Percentiles rank a stretch among this genome's conserved stretches.
phyloP scores from a whole-genome alignment of 2,113 vertebrate species.

The Suricata suricatta region DNA sequence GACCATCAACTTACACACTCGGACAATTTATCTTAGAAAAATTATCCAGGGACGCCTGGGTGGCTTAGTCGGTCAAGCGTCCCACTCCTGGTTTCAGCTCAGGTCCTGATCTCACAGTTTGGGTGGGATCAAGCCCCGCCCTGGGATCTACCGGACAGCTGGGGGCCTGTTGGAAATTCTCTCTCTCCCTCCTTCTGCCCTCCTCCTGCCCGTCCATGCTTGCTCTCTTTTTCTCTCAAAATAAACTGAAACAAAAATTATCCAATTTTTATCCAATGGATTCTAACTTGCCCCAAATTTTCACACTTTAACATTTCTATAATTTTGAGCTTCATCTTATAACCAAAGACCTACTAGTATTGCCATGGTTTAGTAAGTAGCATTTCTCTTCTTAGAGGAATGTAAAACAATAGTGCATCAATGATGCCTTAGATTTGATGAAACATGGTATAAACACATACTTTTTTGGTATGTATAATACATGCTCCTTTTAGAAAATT shows the following conservation, averaged over 20 bases:
- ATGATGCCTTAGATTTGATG: not conserved
- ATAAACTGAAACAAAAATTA: not conserved
- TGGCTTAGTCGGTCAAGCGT: too few species aligned
- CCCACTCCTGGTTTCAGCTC: too few species aligned
- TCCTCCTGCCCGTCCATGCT: too few species aligned
- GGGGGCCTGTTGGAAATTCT: too few species aligned
- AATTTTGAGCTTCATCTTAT: not conserved
- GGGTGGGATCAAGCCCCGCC: too few species aligned
- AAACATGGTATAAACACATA: not conserved
- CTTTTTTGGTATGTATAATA: not conserved
- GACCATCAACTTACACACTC: too few species aligned
- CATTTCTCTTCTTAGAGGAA: not conserved
- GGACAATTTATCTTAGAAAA: not conserved
- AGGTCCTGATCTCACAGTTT: too few species aligned
- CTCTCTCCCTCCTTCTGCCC: too few species aligned
- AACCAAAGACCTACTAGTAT: not conserved
- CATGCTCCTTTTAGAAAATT: not conserved
- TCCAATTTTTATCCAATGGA: too few species aligned
- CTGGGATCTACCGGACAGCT: too few species aligned
- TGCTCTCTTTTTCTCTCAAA: too few species aligned
- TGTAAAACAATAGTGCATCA: not conserved
- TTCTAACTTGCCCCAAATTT: not conserved
- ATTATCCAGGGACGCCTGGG: not conserved
- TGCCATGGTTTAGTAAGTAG: not conserved
- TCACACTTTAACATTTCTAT: not conserved